These are phyloP conservation scores for Cerceris rybyensis DNA, from an alignment of 2,888 invertebrate species.

Conservation along the genomic window DNA sequence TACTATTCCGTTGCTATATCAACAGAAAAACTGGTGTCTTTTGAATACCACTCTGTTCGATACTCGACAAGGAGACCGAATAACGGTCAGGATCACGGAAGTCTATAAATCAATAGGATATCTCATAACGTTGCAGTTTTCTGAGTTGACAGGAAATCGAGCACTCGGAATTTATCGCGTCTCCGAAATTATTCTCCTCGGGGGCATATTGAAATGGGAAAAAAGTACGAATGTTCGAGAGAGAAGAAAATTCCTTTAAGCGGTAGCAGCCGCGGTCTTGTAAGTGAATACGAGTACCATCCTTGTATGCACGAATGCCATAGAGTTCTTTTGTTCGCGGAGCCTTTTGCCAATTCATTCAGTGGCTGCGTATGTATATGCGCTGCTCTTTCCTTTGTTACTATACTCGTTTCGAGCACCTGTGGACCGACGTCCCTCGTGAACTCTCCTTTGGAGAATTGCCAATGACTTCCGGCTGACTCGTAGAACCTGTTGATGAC, in stretches of 20 bases:
- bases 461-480: slow-evolving; percentile 74
- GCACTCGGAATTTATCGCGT: background rate
- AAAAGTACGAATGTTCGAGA: slow-evolving; percentile 1
- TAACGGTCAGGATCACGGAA: background rate
- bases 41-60: background rate
- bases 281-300: slow-evolving; percentile 17
- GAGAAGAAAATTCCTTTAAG: slow-evolving; percentile 24
- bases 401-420: slow-evolving; percentile 57
- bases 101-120: too few species aligned
- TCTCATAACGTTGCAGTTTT: too few species aligned
- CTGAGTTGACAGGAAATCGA: too few species aligned
- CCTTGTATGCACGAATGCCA: slow-evolving; percentile 26
- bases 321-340: slow-evolving; percentile 48
- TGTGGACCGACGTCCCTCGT: slow-evolving; percentile 54
- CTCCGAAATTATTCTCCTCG: background rate
- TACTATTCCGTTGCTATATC: too few species aligned
- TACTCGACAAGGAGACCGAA: background rate
- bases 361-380: slow-evolving; percentile 28
- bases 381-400: slow-evolving; percentile 43
- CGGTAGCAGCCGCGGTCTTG: slow-evolving; percentile 11
- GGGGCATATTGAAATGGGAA: background rate
- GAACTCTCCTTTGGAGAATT: slow-evolving; percentile 69
- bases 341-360: slow-evolving; percentile 51
- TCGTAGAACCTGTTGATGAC: slow-evolving; percentile 74
- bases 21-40: too few species aligned